These are phyloP conservation scores for Anarhynchus alexandrinus DNA, from an alignment of 2,113 vertebrate genomes.

Conservation along the genomic window DNA sequence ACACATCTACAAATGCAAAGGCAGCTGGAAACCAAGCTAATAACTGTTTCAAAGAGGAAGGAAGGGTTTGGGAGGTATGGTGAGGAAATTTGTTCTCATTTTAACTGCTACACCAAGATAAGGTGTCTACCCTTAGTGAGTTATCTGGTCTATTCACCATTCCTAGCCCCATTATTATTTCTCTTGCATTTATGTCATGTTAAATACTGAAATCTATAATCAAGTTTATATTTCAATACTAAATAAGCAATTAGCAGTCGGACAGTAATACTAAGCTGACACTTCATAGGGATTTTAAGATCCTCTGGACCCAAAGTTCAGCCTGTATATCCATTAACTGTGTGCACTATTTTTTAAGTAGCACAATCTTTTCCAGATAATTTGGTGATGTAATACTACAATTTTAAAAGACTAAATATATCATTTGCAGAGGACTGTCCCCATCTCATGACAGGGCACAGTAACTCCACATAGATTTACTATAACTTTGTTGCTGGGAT, in stretches of 20 bases:
- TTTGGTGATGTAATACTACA: not conserved
- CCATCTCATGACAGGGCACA: not conserved
- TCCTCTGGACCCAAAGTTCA: slow-evolving; percentile 8
- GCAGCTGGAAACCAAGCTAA: not conserved
- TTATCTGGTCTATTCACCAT: not conserved
- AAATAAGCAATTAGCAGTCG: slow-evolving; percentile 31
- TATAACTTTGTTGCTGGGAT: not conserved
- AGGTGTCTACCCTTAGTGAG: not conserved
- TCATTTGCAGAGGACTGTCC: not conserved
- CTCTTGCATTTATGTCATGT: not conserved
- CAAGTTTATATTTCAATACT: not conserved
- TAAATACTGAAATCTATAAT: slow-evolving; percentile 17
- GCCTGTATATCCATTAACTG: not conserved
- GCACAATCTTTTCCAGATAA: not conserved
- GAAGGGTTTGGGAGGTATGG: not conserved
- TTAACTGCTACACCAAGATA: not conserved
- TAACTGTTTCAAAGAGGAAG: not conserved
- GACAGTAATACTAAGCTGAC: slow-evolving; percentile 11
- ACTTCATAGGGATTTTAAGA: slow-evolving; percentile 9
- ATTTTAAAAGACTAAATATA: not conserved
- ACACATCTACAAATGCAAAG: not conserved
- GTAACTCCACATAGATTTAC: not conserved
- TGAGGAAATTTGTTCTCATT: not conserved
- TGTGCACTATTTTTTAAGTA: not conserved
- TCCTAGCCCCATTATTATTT: not conserved